Conservation (phyloP, 2,797 vertebrate genomes). For the Sebastes kiyomatsui region DNA sequence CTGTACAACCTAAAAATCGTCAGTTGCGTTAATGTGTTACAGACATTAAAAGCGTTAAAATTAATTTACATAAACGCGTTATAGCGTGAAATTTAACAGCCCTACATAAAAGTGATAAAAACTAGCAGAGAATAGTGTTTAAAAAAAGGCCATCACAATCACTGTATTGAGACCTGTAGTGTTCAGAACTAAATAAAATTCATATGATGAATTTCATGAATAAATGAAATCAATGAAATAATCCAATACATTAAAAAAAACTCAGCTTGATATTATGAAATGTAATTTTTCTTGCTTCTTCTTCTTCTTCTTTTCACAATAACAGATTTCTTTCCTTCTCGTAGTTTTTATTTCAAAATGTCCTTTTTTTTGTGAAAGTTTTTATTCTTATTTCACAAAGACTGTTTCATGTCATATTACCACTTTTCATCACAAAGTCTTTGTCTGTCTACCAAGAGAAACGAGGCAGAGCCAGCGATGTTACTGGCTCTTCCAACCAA, state of each 20-base stretch:
- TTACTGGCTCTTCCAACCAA: not conserved
- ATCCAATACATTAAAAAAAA: not conserved
- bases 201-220: not conserved
- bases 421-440: not conserved
- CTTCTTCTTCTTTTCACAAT: not conserved
- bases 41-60: no score
- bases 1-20: no score
- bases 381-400: not conserved
- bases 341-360: not conserved
- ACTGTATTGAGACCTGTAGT: no score
- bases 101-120: not conserved
- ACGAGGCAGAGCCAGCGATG: not conserved
- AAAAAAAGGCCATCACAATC: not conserved
- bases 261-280: no score
- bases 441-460: not conserved
- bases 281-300: not conserved
- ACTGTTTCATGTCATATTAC: not conserved
- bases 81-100: no score
- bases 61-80: no score
- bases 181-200: not conserved
- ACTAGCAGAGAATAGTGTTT: not conserved
- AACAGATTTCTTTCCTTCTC: not conserved
- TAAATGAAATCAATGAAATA: not conserved
- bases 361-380: not conserved
- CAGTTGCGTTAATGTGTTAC: accelerated